Conservation (phyloP, 2,888 invertebrate species). For the Drosophila monieri region DNA sequence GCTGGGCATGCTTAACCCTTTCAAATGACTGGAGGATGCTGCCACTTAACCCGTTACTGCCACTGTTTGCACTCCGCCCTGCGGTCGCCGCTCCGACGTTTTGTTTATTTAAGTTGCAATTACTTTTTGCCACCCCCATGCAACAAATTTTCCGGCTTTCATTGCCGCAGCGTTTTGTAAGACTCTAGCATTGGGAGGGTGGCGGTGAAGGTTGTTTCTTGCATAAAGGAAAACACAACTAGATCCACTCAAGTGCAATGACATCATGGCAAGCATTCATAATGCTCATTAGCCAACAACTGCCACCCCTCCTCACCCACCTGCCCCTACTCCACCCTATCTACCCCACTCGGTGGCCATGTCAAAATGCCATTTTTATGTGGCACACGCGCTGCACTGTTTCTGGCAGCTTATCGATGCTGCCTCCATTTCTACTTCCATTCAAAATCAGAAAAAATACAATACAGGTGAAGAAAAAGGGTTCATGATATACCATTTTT, state of each 20-base stretch:
- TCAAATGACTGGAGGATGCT: constrained; percentile 41
- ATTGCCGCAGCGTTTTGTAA: constrained; percentile 32
- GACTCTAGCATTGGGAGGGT: constrained; percentile 7
- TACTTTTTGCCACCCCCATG: constrained; percentile 65
- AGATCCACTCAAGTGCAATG: constrained; percentile 56
- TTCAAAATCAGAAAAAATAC: constrained; percentile 6
- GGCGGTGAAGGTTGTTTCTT: constrained; percentile 25
- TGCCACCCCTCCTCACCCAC: constrained; percentile 1
- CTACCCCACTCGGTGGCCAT: constrained; percentile 52
- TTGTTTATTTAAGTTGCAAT: constrained; percentile 77
- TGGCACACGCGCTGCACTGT: constrained; percentile 48
- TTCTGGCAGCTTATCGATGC: constrained; percentile 58
- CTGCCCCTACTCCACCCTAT: constrained; percentile 1
- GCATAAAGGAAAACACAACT: constrained; percentile 25
- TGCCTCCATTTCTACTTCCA: constrained; percentile 18
- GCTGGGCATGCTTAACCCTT: constrained; percentile 36
- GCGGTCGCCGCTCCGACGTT: constrained; percentile 42
- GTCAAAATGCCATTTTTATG: constrained; percentile 57
- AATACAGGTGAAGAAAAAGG: neutral
- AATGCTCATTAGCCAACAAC: constrained; percentile 54
- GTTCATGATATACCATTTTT: too few species aligned
- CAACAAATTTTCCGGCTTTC: constrained; percentile 51
- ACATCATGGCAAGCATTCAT: constrained; percentile 59
- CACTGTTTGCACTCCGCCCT: constrained; percentile 51
- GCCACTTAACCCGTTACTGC: constrained; percentile 47